Evolutionary conservation across 2,888 invertebrate genomes (phyloP), one percentile per base, ranked within the genome.

Genomic region (Aporophyla nigra): DNA sequence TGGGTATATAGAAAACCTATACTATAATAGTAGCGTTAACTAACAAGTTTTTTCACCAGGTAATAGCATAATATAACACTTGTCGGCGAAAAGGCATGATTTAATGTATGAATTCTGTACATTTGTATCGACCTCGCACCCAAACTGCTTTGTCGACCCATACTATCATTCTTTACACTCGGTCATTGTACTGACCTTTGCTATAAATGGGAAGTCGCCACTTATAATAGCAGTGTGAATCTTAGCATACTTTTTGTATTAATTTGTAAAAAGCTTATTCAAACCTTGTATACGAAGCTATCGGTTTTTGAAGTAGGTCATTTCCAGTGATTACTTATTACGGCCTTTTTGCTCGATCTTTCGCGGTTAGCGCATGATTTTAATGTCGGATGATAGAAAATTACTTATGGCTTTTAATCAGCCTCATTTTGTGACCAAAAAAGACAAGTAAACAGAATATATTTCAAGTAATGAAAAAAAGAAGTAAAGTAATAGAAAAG

Each of bases 41-140:
- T 65, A 79, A 75, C 58, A 54, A 51, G 33, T 49, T 54, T 78
- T n/a, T 61, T 69, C 59, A 76, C 49, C 54, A 27, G 62, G 53
- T 59, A 63, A 51, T 51, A 46, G 54, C 21, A 46, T 58, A 54
- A 49, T 56, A 27, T 63, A 61, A 56, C 27, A 67, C 12, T 3
- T 61, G 14, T 62, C 61, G 33, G 46, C 58, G 67, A 66, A 56
- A 61, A 56, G 53, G 40, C 65, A 78, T 78, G 79, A 62, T 78
- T 66, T 43, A 70, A 33, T 82, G 62, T 78, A 73, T 83, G 53
- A 73, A 66, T 58, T 46, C 27, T 62, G 51, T 83, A 73, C 69
- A 73, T 78, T 80, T 63, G 76, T 84, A 76, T 76, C 63, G 66
- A 80, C 51, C 84, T 84, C 54, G 53, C 76, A 83, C 62, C 67